Percentiles rank a stretch among this genome's conserved stretches.
Conservation (phyloP, 2,888 invertebrate species). For the Brachynemurus nebulosus region DNA sequence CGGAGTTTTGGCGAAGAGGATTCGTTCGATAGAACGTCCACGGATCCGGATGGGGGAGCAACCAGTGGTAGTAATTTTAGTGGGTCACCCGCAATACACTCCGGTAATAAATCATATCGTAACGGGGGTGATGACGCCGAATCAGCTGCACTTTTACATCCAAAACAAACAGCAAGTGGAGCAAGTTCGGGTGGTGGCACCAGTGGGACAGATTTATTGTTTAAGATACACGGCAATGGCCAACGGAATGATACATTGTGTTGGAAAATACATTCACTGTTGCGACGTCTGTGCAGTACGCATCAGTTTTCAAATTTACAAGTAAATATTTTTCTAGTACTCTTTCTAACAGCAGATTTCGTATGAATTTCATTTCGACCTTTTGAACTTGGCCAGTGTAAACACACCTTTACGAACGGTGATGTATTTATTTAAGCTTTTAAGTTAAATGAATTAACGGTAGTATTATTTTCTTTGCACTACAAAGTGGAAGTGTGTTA, state of each 20-base stretch:
- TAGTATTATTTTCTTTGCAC: no score
- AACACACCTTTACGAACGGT: neutral
- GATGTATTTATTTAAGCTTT: neutral
- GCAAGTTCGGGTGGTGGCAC: slow-evolving; percentile 7
- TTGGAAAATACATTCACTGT: slow-evolving; percentile 33
- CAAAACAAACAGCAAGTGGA: slow-evolving; percentile 8
- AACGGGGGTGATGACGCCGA: slow-evolving; percentile 20
- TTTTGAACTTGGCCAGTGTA: no score
- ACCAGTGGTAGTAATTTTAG: slow-evolving; percentile 3
- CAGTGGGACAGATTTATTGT: neutral
- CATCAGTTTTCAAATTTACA: slow-evolving; percentile 70
- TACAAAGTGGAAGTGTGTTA: no score
- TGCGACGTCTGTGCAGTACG: slow-evolving; percentile 49
- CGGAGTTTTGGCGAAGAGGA: slow-evolving; percentile 1
- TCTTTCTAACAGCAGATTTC: no score
- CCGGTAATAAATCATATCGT: slow-evolving; percentile 16
- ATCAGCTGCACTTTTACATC: slow-evolving; percentile 19
- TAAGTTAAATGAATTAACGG: neutral
- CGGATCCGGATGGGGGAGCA: neutral
- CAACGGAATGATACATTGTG: slow-evolving; percentile 10
- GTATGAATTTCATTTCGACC: no score
- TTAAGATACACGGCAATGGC: no score
- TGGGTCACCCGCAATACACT: slow-evolving; percentile 1
- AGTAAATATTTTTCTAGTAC: slow-evolving; percentile 39
- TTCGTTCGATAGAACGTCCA: slow-evolving; percentile 22